phyloP scores from a whole-genome alignment of 2,888 invertebrate genomes.

The Epinotia brunnichana region DNA sequence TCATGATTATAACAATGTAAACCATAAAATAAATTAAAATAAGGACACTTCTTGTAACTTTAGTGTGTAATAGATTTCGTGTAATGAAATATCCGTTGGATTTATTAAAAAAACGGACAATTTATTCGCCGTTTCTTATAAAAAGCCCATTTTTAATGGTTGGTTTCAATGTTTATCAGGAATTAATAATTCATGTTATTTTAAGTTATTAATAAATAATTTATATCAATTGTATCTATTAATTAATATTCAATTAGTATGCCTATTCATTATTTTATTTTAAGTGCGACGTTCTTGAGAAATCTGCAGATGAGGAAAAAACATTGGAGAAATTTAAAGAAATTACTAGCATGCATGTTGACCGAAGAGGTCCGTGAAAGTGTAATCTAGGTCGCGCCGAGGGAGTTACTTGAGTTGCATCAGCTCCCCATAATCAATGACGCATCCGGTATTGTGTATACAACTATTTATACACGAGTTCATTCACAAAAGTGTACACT shows the following conservation, averaged over 20 bases:
- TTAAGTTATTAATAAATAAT: too few relatives aligned
- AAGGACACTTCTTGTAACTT: too few relatives aligned
- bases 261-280: background rate
- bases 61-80: too few relatives aligned
- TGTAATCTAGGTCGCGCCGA: slow-evolving; percentile 21
- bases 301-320: background rate
- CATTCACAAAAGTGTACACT: background rate
- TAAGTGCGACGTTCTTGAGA: background rate
- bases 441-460: background rate
- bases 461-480: background rate
- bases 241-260: too few relatives aligned
- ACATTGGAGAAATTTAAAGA: background rate
- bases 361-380: slow-evolving; percentile 33
- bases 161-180: background rate
- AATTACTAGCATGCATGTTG: slow-evolving; percentile 2
- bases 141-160: too few relatives aligned
- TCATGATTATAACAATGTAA: background rate
- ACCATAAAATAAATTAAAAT: background rate
- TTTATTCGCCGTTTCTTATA: too few relatives aligned
- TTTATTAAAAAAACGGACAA: too few relatives aligned
- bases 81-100: too few relatives aligned
- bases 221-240: too few relatives aligned
- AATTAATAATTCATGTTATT: background rate
- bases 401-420: slow-evolving; percentile 31
- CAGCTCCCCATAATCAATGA: slow-evolving; percentile 35